Base-by-base conservation (phyloP, 92 coral and sea anemone genomes). In the Zoanthus sansibaricus region DNA sequence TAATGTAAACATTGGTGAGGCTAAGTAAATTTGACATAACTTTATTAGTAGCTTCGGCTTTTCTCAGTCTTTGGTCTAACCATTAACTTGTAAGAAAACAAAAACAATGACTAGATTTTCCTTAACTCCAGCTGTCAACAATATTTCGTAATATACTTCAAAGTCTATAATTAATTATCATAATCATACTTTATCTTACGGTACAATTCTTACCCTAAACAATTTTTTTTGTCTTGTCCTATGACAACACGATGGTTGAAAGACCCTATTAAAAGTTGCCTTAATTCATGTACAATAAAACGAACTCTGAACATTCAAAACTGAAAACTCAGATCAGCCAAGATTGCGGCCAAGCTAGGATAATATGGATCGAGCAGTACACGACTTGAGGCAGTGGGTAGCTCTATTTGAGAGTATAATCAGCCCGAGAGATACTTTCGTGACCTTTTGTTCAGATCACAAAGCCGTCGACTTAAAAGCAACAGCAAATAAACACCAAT, bases 321-420 rank as follows among this genome's bases (percentile, higher is more conserved):
- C 25, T 0, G 46, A 69, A 56, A 66, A 80, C 11, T 18, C 25
- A 25, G 74, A 80, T 44, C 73, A 80, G 71, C 46, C 58, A 52
- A 46, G 13, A 13, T 61, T 18, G n/a, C 4, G 6, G 49, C 54
- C 21, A 18, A 62, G 51, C 15, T 14, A 77, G 21, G 17, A 76
- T 76, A 75, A 47, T 6, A 12, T 52, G 7, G 12, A 13, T 77
- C 47, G 9, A 54, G 31, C 32, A 10, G 16, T 64, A 9, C 85
- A 80, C 85, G 85, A 59, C 74, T 75, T 66, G 9, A 80, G 20
- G 25, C 85, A 18, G 74, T 75, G 75, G 85, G 85, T 33, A 52
- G 3, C 67, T 45, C 8, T 21, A 37, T 30, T 54, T 31, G 25
- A 31, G n/a, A 54, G 11, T 46, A 33, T 80, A 64, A 25, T 18